These are phyloP conservation scores for Drosophila virilis DNA, from an alignment of 1,140 invertebrate genomes.

Conservation along the genomic window DNA sequence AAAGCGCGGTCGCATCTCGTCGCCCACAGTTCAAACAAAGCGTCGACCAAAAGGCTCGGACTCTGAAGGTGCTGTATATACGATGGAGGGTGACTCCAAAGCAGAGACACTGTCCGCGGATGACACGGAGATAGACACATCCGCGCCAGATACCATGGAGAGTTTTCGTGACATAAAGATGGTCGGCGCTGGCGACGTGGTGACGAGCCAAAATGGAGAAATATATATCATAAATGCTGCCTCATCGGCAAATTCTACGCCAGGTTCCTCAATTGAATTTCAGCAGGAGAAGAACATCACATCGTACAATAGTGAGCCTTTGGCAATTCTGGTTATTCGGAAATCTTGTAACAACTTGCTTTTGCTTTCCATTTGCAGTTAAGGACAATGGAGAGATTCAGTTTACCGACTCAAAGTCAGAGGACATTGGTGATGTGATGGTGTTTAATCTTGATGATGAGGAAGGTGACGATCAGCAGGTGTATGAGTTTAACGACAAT, in stretches of 20 bases:
- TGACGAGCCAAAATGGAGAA: slow-evolving; percentile 49
- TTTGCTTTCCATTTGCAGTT: slow-evolving; percentile 40
- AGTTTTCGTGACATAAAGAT: slow-evolving; percentile 51
- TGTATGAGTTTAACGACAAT: slow-evolving; percentile 56
- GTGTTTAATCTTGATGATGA: slow-evolving; percentile 77
- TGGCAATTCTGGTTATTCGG: no score
- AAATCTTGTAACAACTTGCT: background rate
- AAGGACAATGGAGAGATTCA: slow-evolving; percentile 76
- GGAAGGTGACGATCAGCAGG: slow-evolving; percentile 48
- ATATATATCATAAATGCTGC: slow-evolving; percentile 69
- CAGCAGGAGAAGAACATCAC: slow-evolving; percentile 56
- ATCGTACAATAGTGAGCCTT: slow-evolving; percentile 70
- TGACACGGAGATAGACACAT: slow-evolving; percentile 38
- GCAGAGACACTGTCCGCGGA: slow-evolving; percentile 6
- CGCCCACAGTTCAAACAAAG: slow-evolving; percentile 3
- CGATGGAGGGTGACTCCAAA: slow-evolving; percentile 5
- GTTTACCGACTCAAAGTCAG: slow-evolving; percentile 58
- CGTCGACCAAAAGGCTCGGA: slow-evolving; percentile 4
- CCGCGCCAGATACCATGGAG: background rate
- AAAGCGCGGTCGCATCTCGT: slow-evolving; percentile 22
- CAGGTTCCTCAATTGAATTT: slow-evolving; percentile 38
- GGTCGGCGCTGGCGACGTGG: slow-evolving; percentile 35
- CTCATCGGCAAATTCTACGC: slow-evolving; percentile 16
- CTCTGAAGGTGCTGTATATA: background rate
- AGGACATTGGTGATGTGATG: slow-evolving; percentile 52